phyloP scores from a whole-genome alignment of 2,888 invertebrate genomes.

The Anaspis maculata region DNA sequence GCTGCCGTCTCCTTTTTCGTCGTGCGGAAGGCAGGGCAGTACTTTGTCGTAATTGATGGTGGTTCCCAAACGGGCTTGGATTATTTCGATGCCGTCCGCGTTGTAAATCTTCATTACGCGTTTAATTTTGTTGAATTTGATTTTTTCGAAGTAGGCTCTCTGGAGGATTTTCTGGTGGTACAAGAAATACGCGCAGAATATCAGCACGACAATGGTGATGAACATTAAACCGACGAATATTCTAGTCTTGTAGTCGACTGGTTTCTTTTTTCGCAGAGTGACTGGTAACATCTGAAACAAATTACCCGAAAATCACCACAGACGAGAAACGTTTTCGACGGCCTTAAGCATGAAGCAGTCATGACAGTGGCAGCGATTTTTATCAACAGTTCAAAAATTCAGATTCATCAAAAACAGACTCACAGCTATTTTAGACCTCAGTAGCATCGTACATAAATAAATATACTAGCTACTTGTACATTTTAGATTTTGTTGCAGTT shows the following conservation, averaged over 20 bases:
- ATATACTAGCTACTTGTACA: too few relatives aligned
- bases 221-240: slow-evolving; percentile 76
- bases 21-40: slow-evolving; percentile 60
- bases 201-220: slow-evolving; percentile 70
- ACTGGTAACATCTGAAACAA: slow-evolving; percentile 60
- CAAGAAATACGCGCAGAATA: slow-evolving; percentile 74
- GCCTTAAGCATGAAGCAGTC: too few relatives aligned
- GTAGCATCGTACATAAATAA: too few relatives aligned
- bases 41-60: slow-evolving; percentile 59
- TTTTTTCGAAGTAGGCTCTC: slow-evolving; percentile 72
- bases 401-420: too few relatives aligned
- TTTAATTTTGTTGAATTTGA: slow-evolving; percentile 74
- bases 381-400: too few relatives aligned
- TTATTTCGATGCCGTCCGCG: slow-evolving; percentile 60
- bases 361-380: too few relatives aligned
- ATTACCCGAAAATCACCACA: too few relatives aligned
- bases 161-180: slow-evolving; percentile 77
- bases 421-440: too few relatives aligned
- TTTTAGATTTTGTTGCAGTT: too few relatives aligned
- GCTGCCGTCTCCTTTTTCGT: slow-evolving; percentile 52
- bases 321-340: too few relatives aligned
- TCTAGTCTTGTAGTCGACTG: slow-evolving; percentile 70
- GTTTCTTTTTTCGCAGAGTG: slow-evolving; percentile 57
- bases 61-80: slow-evolving; percentile 58
- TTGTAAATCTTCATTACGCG: slow-evolving; percentile 65